Base-by-base conservation (phyloP, 2,888 invertebrate species). In the Cheilosia scutellata region DNA sequence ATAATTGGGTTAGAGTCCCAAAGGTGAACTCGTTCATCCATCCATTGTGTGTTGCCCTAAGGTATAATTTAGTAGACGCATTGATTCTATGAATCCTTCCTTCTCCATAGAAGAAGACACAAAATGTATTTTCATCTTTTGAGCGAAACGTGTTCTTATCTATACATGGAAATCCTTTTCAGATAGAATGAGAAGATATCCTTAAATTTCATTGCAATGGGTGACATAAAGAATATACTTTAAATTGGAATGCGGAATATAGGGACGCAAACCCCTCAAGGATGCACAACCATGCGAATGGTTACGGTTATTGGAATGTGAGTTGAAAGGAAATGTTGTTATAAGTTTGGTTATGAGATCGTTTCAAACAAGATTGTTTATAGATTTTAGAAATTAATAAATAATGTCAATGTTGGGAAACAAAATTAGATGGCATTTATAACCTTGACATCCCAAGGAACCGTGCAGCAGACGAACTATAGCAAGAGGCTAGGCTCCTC, bases 161-260 rank as follows among this genome's bases (percentile, higher is more conserved):
- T 55, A 13, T 31, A 57, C 55, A 55, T 53, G 53, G 7, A 25
- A 29, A 42, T 13, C 29, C 37, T 42, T 42, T 66, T 29, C 11
- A 6, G 37, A 55, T 27, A 42, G 68, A 9, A 68, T 55, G 55
- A 42, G 29, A 44, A 42, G 20, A 42, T 55, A 16, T 55, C 40
- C 29, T 55, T 29, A 29, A 68, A 40, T 37, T 37, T 40, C 29
- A 53, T 37, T 53, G 27, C 53, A 66, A 27, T 40, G n/a, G 6
- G 11, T n/a, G 29, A 51, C 40, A 42, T 53, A 40, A 27, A 53
- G 27, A 40, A 40, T 9, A 27, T 40, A 11, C 37, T 53, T 53
- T 37, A 40, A 66, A 66, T n/a, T 51, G 47, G 66, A 37, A 66
- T 37, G 20, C 20, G 29, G 27, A 53, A 53, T 40, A 51, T 40